Evolutionary conservation across 2,113 vertebrate genomes (phyloP).

Genomic region (Salvelinus fontinalis): DNA sequence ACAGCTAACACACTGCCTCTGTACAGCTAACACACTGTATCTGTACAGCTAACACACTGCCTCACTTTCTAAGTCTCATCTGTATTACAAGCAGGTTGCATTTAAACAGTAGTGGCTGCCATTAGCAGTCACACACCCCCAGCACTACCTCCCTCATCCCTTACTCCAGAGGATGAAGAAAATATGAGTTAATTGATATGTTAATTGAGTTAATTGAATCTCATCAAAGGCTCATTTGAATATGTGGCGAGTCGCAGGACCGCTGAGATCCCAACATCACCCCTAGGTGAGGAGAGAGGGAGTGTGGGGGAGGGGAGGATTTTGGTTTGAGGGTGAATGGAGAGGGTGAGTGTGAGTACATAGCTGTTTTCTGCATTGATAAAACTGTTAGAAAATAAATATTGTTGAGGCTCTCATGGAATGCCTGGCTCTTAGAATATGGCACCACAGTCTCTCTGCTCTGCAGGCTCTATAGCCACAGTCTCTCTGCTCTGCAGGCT

Average conservation of each 20-base stretch:
- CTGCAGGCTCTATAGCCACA: too few relatives aligned
- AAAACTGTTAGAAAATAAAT: too few relatives aligned
- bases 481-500: too few relatives aligned
- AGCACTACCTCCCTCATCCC: background rate
- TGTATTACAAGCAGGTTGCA: constrained; percentile 28
- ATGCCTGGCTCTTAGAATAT: too few relatives aligned
- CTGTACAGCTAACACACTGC: too few relatives aligned
- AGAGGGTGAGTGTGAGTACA: background rate
- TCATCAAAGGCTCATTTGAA: constrained; percentile 42
- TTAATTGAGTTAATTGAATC: constrained; percentile 19
- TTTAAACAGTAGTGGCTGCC: constrained; percentile 23
- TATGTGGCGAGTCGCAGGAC: constrained; percentile 4
- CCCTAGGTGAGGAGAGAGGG: background rate
- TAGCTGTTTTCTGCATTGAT: background rate
- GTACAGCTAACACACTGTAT: too few relatives aligned
- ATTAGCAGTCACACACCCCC: background rate
- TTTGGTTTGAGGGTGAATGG: background rate
- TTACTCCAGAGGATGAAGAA: constrained; percentile 1
- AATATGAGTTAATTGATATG: constrained; percentile 11
- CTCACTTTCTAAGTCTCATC: background rate
- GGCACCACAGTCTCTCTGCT: background rate
- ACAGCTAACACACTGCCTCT: too few relatives aligned
- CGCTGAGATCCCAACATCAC: background rate
- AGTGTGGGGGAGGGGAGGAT: background rate
- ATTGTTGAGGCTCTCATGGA: too few relatives aligned